phyloP scores from a whole-genome alignment of 2,888 invertebrate species.

The Ophion costatus region DNA sequence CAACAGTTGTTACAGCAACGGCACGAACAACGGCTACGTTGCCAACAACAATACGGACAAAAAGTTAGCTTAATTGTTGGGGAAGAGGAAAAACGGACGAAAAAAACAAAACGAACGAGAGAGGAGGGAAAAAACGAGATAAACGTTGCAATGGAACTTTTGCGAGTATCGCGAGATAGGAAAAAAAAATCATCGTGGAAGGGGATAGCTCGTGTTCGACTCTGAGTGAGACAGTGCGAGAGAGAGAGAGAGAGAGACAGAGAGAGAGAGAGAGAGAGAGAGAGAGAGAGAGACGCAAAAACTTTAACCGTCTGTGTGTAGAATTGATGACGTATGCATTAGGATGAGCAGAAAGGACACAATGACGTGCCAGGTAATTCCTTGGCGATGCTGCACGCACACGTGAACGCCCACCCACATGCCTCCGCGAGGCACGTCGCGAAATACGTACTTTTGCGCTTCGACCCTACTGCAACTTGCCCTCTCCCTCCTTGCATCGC shows the following conservation, averaged over 20 bases:
- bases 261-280: not conserved
- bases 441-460: conserved; percentile 29
- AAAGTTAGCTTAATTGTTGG: conserved; percentile 78
- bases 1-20: conserved; percentile 87
- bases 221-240: not conserved
- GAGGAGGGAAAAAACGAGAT: conserved; percentile 20
- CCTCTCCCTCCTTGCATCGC: not conserved
- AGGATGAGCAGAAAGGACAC: not conserved
- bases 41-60: conserved; percentile 82
- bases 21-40: conserved; percentile 87
- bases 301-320: not conserved
- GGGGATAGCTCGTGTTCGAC: not conserved
- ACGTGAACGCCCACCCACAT: conserved; percentile 17
- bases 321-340: not conserved
- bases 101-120: not conserved
- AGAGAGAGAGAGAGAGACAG: conserved; percentile 5
- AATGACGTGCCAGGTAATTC: conserved; percentile 20
- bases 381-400: conserved; percentile 36
- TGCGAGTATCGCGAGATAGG: conserved; percentile 3
- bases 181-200: conserved; percentile 15
- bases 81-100: not conserved
- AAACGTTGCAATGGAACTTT: not conserved
- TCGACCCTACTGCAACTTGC: not conserved
- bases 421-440: conserved; percentile 13
- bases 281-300: not conserved